These are phyloP conservation scores for Alaudala cheleensis DNA, from an alignment of 2,113 vertebrate genomes.

Conservation along the genomic window DNA sequence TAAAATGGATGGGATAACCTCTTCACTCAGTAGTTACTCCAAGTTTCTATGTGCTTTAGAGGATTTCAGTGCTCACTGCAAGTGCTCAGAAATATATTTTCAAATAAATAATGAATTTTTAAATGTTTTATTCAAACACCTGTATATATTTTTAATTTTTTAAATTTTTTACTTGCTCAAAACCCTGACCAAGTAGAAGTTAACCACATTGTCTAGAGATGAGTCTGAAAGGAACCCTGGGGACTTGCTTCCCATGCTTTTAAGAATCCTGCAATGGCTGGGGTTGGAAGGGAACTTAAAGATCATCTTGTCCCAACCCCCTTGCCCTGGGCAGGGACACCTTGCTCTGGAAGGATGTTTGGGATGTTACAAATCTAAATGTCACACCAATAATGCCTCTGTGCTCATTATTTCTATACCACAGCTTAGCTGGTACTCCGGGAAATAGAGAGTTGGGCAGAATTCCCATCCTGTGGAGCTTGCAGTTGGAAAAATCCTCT, in stretches of 20 bases:
- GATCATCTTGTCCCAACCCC: neutral
- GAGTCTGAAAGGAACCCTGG: neutral
- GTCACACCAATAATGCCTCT: neutral
- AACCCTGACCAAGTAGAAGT: neutral
- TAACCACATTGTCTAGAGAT: neutral
- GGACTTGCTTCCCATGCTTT: neutral
- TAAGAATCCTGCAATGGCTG: neutral
- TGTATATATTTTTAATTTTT: neutral
- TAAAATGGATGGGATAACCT: neutral
- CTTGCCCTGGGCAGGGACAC: neutral
- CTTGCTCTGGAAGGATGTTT: neutral
- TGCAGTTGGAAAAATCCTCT: neutral
- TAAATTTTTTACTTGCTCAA: neutral
- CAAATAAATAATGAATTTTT: neutral
- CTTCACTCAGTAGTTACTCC: neutral
- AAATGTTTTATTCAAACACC: neutral
- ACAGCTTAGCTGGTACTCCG: neutral
- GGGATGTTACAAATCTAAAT: neutral
- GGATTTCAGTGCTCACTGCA: neutral
- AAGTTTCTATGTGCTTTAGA: neutral
- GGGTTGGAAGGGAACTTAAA: neutral
- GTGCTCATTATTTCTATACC: slow-evolving; percentile 1
- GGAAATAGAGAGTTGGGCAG: neutral
- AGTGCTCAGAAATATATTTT: neutral
- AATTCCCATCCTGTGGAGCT: neutral